Base-by-base conservation (phyloP, 2,888 invertebrate species). In the Tachystola acroxantha region DNA sequence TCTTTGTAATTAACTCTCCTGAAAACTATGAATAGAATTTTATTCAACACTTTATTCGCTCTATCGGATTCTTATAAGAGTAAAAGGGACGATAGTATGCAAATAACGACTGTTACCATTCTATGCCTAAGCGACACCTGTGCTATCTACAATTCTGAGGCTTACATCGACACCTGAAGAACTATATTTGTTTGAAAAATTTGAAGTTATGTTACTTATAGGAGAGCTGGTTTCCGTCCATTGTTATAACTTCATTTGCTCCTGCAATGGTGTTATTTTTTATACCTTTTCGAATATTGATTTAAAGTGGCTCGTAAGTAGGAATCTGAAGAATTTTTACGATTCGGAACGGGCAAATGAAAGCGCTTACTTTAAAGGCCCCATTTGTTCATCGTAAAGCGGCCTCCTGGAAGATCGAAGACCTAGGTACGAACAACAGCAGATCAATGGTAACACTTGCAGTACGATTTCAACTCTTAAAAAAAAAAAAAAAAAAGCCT, bases 191-290 rank as follows among this genome's bases (percentile, higher is more conserved):
- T 14, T 28, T 32, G n/a, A 11, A 1, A 12, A 7, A 5, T 6
- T 10, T 1, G 1, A 27, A 47, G 47, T 46, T 54, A 53, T 68
- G 45, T 50, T 38, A 24, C 58, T 12, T 65, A 65, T 45, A 37
- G 34, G 16, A 32, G 24, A 13, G 19, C 16, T 10, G 2, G 10
- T 27, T 19, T 5, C 12, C 10, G 39, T 39, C 81, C 74, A 82
- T 85, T 84, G 84, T 85, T 84, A 78, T 73, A 66, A 73, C 82
- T 84, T 82, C 82, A 84, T 85, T 85, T 85, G 82, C 75, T 78
- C 49, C 45, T 48, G 46, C 48, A 52, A 58, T 58, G 47, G 53
- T 14, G 14, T 37, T 32, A 24, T 11, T 36, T 36, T 62, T 66
- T 70, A 52, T 65, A 75, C 68, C 60, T 72, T 68, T 80, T 74